A percentile compares a stretch with the other conserved stretches of the same genome.
Evolutionary conservation across 2,797 vertebrate species (phyloP).

Genomic region (Gallinago nigripennis): DNA sequence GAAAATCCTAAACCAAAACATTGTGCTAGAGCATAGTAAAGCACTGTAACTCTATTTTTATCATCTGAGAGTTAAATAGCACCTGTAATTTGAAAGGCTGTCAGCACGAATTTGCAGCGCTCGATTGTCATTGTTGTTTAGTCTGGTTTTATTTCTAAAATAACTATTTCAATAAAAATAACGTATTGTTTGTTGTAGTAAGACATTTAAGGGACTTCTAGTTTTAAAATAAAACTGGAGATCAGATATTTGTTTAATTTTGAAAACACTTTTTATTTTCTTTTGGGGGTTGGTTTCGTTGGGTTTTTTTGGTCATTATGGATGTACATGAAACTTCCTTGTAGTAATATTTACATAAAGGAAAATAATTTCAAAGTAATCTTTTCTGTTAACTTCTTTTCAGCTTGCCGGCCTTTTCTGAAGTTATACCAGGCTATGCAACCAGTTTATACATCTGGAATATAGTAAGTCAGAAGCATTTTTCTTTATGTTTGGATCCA

Average conservation of each 20-base stretch:
- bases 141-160: background rate
- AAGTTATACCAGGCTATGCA: constrained; percentile 97
- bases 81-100: background rate
- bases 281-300: background rate
- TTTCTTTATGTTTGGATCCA: background rate
- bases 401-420: constrained; percentile 90
- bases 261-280: background rate
- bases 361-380: background rate
- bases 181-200: background rate
- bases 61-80: background rate
- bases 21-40: background rate
- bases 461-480: constrained; percentile 86
- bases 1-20: background rate
- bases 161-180: background rate
- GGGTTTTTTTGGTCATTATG: background rate
- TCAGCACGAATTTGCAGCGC: background rate
- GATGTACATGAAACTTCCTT: background rate
- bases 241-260: background rate
- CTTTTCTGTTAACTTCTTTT: constrained; percentile 34
- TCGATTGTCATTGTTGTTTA: background rate
- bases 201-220: background rate
- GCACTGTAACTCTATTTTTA: background rate
- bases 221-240: background rate
- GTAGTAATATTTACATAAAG: background rate
- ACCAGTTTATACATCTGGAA: constrained; percentile 90